Evolutionary conservation across 2,797 vertebrate species (phyloP).

Genomic region (Pterois miles): DNA sequence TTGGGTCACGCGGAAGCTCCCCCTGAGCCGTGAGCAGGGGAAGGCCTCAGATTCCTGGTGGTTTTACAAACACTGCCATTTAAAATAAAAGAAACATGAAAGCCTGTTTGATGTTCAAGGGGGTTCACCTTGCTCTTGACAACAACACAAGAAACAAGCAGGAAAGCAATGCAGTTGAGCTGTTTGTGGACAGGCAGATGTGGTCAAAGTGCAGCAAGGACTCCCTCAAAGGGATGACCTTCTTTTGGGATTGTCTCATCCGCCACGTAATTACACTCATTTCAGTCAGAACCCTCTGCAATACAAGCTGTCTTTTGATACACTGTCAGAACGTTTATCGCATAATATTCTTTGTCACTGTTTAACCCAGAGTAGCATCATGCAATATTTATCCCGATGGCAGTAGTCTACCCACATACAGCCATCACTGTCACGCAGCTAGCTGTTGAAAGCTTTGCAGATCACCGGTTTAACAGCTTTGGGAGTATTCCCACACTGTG

Average conservation of each 20-base stretch:
- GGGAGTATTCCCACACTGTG: constrained; percentile 55
- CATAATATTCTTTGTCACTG: constrained; percentile 40
- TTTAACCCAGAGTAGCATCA: constrained; percentile 44
- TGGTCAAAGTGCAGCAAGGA: constrained; percentile 28
- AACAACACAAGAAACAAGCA: constrained; percentile 47
- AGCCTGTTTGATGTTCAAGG: constrained; percentile 78
- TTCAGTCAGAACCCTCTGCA: constrained; percentile 7
- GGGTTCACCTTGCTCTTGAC: constrained; percentile 64
- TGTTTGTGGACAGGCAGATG: constrained; percentile 34
- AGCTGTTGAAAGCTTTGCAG: constrained; percentile 62
- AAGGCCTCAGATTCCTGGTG: constrained; percentile 64
- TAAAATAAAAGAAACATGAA: constrained; percentile 81
- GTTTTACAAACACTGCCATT: constrained; percentile 76
- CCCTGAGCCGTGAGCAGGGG: constrained; percentile 39
- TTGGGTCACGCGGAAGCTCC: constrained; percentile 26
- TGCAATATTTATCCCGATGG: constrained; percentile 65
- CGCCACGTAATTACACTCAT: constrained; percentile 30
- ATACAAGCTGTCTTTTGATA: constrained; percentile 24
- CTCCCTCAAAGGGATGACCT: constrained; percentile 33
- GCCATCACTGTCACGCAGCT: constrained; percentile 61
- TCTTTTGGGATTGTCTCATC: constrained; percentile 12
- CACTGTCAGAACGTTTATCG: constrained; percentile 8
- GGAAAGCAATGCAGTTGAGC: constrained; percentile 26
- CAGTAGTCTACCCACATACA: constrained; percentile 63
- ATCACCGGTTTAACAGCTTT: constrained; percentile 59